phyloP scores from a whole-genome alignment of 2,113 vertebrate species.

The Macaca fascicularis region DNA sequence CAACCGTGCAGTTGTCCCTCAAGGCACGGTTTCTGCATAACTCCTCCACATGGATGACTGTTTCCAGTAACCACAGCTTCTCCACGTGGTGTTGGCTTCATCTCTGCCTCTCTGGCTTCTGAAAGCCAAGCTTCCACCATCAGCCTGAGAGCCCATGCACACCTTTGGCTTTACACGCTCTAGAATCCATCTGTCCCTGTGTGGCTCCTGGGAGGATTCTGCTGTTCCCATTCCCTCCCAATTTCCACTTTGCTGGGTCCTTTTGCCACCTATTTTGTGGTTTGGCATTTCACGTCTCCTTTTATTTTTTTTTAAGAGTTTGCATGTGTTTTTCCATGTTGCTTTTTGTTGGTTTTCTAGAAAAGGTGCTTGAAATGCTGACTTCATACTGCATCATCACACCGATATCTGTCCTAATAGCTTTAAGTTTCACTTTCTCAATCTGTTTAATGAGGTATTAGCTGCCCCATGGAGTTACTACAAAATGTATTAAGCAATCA shows the following conservation, averaged over 20 bases:
- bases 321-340: background rate
- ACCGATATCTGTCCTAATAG: background rate
- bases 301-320: background rate
- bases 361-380: background rate
- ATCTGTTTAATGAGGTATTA: background rate
- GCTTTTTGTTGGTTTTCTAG: background rate
- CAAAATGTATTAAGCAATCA: background rate
- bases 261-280: background rate
- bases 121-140: too few relatives aligned
- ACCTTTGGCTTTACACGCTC: background rate
- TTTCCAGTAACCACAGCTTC: background rate
- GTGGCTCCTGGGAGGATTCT: background rate
- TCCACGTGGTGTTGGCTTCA: background rate
- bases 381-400: background rate
- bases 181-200: background rate
- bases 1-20: background rate
- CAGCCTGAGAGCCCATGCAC: background rate
- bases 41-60: background rate
- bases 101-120: background rate
- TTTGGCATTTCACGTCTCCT: background rate
- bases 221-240: background rate
- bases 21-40: too few relatives aligned
- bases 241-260: background rate
- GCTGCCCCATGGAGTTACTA: background rate
- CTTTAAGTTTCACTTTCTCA: background rate